phyloP scores from a whole-genome alignment of 2,797 vertebrate genomes.

The Neoniphon sammara region DNA sequence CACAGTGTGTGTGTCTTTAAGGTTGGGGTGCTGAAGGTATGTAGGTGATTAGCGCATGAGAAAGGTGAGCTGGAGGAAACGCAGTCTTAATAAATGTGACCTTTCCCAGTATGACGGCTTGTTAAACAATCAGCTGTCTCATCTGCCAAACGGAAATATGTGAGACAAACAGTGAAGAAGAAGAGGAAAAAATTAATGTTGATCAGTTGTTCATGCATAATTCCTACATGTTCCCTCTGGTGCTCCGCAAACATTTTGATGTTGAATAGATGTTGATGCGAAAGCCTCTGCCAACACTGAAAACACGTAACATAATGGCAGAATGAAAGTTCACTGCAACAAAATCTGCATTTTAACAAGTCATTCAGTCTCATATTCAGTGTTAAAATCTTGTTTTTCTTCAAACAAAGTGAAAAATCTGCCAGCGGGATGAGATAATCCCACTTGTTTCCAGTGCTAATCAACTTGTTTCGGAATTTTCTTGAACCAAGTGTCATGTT shows the following conservation, averaged over 20 bases:
- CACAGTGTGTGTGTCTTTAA: slow-evolving; percentile 18
- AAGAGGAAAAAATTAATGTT: background rate
- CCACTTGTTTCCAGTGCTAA: too few relatives aligned
- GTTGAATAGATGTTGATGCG: slow-evolving; percentile 12
- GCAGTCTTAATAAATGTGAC: slow-evolving; percentile 64
- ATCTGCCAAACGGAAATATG: slow-evolving; percentile 29
- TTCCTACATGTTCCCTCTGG: background rate
- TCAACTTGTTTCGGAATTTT: too few relatives aligned
- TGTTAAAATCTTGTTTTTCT: too few relatives aligned
- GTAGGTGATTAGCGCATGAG: slow-evolving; percentile 62
- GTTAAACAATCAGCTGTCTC: slow-evolving; percentile 49
- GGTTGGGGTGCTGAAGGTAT: slow-evolving; percentile 10
- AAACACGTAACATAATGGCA: background rate
- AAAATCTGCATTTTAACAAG: too few relatives aligned
- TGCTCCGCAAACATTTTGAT: slow-evolving; percentile 4
- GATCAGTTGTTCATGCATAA: background rate
- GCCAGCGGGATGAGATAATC: too few relatives aligned
- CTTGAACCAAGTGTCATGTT: too few relatives aligned
- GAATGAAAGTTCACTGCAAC: background rate
- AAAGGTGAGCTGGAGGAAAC: slow-evolving; percentile 51
- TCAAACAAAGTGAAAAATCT: too few relatives aligned
- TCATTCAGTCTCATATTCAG: too few relatives aligned
- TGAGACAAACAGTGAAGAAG: slow-evolving; percentile 13
- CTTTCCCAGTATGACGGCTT: slow-evolving; percentile 54
- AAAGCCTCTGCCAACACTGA: background rate